Conservation (phyloP, 2,113 vertebrate genomes). For the Furnarius figulus region DNA sequence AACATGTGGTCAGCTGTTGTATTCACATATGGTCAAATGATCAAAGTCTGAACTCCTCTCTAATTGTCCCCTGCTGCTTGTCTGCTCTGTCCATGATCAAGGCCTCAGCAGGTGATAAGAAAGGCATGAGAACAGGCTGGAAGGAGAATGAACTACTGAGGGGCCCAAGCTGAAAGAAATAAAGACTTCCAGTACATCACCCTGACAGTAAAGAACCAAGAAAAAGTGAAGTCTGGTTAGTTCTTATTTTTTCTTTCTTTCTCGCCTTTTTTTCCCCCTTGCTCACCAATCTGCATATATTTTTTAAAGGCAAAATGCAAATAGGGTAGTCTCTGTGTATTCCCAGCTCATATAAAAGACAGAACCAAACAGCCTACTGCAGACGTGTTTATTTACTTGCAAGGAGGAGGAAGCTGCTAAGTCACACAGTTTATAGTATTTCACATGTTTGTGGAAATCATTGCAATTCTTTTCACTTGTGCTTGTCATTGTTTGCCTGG, state of each 20-base stretch:
- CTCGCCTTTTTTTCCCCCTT: background rate
- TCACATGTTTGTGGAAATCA: conserved; percentile 97
- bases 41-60: conserved; percentile 97
- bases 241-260: conserved; percentile 76
- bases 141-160: conserved; percentile 94
- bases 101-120: conserved; percentile 99
- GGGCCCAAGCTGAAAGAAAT: conserved; percentile 97
- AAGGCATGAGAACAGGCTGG: conserved; percentile 95
- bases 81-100: conserved; percentile 96
- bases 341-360: conserved; percentile 51
- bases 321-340: conserved; percentile 14
- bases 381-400: conserved; percentile 88
- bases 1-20: conserved; percentile 96
- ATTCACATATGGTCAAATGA: conserved; percentile 99
- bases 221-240: conserved; percentile 93
- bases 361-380: conserved; percentile 59
- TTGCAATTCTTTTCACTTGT: conserved; percentile 96
- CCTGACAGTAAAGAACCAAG: conserved; percentile 92
- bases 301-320: conserved; percentile 71
- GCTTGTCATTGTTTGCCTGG: conserved; percentile 96
- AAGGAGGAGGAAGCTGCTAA: conserved; percentile 88
- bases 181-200: conserved; percentile 99
- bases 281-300: conserved; percentile 69
- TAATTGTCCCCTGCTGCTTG: conserved; percentile 99
- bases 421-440: conserved; percentile 89